Conservation (phyloP, 2,797 vertebrate species). For the Danio choprae region DNA sequence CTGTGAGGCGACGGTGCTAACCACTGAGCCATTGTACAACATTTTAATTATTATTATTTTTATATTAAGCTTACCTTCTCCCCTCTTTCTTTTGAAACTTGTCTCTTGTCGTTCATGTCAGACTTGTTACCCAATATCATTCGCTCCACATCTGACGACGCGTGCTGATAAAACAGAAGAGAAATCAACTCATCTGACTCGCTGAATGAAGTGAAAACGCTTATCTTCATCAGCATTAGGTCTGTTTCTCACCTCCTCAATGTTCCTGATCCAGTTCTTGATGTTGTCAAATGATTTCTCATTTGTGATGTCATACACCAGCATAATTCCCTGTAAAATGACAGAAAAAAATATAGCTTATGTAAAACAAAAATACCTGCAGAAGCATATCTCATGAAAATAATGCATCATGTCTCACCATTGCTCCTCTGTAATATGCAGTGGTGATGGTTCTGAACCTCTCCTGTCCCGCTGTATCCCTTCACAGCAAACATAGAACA, state of each 20-base stretch:
- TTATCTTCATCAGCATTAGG: not conserved
- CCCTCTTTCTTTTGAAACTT: slow-evolving; percentile 96
- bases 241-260: slow-evolving; percentile 88
- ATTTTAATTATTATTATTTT: not conserved
- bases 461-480: slow-evolving; percentile 98
- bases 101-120: slow-evolving; percentile 97
- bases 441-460: slow-evolving; percentile 98
- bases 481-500: slow-evolving; percentile 58
- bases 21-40: too few species aligned
- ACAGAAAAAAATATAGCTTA: not conserved
- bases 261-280: slow-evolving; percentile 98
- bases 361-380: not conserved
- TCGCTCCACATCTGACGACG: slow-evolving; percentile 95
- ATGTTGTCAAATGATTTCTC: slow-evolving; percentile 99
- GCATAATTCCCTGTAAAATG: slow-evolving; percentile 89
- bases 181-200: not conserved
- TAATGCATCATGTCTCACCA: slow-evolving; percentile 79
- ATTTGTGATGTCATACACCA: slow-evolving; percentile 98
- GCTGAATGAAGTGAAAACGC: not conserved
- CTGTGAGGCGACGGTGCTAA: too few species aligned
- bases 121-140: slow-evolving; percentile 98
- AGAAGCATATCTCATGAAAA: not conserved
- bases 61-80: slow-evolving; percentile 83
- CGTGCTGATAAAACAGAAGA: slow-evolving; percentile 80
- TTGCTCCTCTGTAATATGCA: slow-evolving; percentile 96